Evolutionary conservation across 2,113 vertebrate species (phyloP).

Genomic region (Solenodon paradoxus): DNA sequence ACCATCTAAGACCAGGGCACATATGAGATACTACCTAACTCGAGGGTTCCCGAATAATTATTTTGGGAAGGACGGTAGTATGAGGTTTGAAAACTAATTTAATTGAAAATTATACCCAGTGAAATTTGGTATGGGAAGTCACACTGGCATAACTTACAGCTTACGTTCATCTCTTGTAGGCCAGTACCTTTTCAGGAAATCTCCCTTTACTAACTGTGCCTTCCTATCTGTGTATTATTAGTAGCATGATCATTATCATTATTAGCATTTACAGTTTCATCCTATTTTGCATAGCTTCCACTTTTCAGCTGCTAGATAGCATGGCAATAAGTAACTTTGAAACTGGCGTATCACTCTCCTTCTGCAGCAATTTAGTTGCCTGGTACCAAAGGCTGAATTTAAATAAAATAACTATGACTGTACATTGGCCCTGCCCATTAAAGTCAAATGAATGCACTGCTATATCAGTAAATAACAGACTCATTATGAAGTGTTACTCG

Average conservation of each 20-base stretch:
- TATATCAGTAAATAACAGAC: slow-evolving; percentile 56
- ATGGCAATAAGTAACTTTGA: slow-evolving; percentile 47
- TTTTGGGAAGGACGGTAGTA: background rate
- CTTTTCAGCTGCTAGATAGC: slow-evolving; percentile 34
- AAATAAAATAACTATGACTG: slow-evolving; percentile 66
- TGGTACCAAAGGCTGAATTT: slow-evolving; percentile 53
- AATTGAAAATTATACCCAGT: background rate
- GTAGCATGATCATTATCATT: background rate
- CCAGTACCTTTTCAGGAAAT: background rate
- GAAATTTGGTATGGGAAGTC: background rate
- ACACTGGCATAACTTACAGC: background rate
- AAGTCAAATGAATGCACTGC: slow-evolving; percentile 49
- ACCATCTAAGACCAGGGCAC: background rate
- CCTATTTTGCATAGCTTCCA: slow-evolving; percentile 32
- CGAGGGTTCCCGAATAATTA: background rate
- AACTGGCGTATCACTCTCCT: slow-evolving; percentile 58
- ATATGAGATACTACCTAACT: background rate
- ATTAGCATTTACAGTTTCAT: background rate
- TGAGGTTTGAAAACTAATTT: background rate
- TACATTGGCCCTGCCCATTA: slow-evolving; percentile 50
- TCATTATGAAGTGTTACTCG: slow-evolving; percentile 45
- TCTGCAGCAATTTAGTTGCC: slow-evolving; percentile 42
- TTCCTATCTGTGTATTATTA: background rate
- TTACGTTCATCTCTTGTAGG: background rate
- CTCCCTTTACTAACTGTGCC: background rate